A percentile compares a stretch with the other conserved stretches of the same genome.
Evolutionary conservation across 2,113 vertebrate genomes (phyloP).

Genomic region (Barnardius zonarius): DNA sequence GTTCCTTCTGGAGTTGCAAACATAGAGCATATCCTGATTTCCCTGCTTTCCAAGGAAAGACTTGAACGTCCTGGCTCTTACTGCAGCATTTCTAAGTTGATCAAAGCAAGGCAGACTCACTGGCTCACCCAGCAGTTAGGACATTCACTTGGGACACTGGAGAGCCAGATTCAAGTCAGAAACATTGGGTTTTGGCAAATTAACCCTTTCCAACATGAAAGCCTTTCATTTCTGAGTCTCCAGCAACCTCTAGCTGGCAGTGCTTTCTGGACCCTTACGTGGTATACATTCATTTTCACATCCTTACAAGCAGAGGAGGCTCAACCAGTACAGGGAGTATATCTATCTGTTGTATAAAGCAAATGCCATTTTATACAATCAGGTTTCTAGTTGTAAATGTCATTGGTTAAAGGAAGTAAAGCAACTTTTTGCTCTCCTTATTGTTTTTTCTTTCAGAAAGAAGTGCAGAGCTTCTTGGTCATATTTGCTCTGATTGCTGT

Average conservation of each 20-base stretch:
- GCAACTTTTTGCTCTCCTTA: neutral
- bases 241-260: neutral
- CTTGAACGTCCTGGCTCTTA: neutral
- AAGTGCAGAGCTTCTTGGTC: slow-evolving; percentile 82
- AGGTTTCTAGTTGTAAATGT: neutral
- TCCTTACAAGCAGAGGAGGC: neutral
- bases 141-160: neutral
- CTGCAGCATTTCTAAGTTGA: neutral
- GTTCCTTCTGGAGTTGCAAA: neutral
- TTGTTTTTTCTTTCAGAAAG: slow-evolving; percentile 63
- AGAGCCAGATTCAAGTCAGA: neutral
- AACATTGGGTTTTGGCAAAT: neutral
- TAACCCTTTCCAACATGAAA: neutral
- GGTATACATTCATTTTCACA: neutral
- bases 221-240: neutral
- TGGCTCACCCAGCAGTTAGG: neutral
- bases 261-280: neutral
- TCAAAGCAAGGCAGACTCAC: neutral
- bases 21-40: neutral
- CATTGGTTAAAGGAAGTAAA: neutral
- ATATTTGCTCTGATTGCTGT: slow-evolving; percentile 78
- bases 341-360: neutral
- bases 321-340: neutral
- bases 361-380: neutral
- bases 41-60: neutral